Evolutionary conservation across 2,113 vertebrate genomes (phyloP).

Genomic region (Macheiramphus alcinus): DNA sequence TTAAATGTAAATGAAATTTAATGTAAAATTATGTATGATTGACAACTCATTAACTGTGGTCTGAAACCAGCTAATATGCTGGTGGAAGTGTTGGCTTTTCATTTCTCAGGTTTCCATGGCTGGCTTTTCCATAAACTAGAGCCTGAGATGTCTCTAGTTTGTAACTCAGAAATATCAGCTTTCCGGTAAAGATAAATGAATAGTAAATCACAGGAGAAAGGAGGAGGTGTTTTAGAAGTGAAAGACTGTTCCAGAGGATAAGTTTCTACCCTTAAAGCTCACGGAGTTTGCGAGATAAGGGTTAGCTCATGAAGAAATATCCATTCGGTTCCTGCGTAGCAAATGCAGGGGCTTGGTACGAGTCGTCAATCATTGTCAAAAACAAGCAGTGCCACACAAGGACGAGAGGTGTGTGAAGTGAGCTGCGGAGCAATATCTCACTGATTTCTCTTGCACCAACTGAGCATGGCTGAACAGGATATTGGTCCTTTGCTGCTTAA

Average conservation of each 20-base stretch:
- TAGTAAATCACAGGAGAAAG: neutral
- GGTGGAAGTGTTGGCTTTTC: neutral
- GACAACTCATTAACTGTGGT: neutral
- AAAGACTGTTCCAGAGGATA: constrained; percentile 12
- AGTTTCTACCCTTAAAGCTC: neutral
- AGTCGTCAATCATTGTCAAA: constrained; percentile 22
- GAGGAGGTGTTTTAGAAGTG: neutral
- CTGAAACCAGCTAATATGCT: neutral
- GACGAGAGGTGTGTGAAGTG: neutral
- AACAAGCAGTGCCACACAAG: neutral
- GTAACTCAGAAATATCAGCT: neutral
- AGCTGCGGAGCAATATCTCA: neutral
- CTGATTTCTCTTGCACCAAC: neutral
- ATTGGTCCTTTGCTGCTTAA: constrained; percentile 29
- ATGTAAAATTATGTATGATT: neutral
- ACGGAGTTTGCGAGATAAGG: neutral
- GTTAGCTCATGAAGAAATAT: neutral
- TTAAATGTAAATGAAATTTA: neutral
- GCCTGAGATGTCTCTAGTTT: neutral
- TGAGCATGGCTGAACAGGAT: neutral
- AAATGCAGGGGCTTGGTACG: neutral
- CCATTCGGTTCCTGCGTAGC: neutral
- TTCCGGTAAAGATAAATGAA: neutral
- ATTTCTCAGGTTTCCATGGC: neutral
- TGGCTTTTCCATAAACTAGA: neutral